Percentiles rank a stretch among this genome's conserved stretches.
These are phyloP conservation scores for Connochaetes taurinus DNA, from an alignment of 2,113 vertebrate species.

Conservation along the genomic window DNA sequence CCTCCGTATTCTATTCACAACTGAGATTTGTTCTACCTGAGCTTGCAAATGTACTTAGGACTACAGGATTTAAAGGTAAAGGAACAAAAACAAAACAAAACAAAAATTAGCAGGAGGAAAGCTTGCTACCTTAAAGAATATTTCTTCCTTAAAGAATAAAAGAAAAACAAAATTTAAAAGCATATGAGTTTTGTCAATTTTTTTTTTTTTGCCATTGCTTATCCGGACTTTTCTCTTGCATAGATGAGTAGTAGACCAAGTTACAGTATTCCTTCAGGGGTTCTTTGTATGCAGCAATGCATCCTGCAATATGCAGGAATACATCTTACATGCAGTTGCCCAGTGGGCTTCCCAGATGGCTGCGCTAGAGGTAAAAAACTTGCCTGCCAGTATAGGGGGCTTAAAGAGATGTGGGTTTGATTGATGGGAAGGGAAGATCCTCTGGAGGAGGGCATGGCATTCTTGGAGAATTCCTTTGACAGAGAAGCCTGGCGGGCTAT, in stretches of 20 bases:
- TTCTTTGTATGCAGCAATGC: background rate
- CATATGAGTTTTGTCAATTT: background rate
- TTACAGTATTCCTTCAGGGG: background rate
- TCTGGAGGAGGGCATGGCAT: background rate
- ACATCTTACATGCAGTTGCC: background rate
- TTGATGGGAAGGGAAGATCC: background rate
- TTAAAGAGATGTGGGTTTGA: background rate
- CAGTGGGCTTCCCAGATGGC: background rate
- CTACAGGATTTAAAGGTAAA: background rate
- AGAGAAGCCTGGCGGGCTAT: background rate
- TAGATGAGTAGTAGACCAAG: background rate
- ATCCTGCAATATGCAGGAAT: background rate
- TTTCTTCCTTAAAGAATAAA: background rate
- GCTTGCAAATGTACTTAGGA: background rate
- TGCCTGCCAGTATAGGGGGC: background rate
- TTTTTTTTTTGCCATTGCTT: background rate
- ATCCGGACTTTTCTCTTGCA: background rate
- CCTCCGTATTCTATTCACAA: background rate
- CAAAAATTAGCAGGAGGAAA: background rate
- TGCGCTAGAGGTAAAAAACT: rapidly evolving
- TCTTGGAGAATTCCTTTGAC: background rate
- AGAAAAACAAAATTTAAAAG: background rate
- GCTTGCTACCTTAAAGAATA: background rate
- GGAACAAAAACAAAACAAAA: background rate
- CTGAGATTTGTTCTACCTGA: slow-evolving; percentile 21